phyloP scores from a whole-genome alignment of 2,797 vertebrate species.

The Loris lydekkerianus region DNA sequence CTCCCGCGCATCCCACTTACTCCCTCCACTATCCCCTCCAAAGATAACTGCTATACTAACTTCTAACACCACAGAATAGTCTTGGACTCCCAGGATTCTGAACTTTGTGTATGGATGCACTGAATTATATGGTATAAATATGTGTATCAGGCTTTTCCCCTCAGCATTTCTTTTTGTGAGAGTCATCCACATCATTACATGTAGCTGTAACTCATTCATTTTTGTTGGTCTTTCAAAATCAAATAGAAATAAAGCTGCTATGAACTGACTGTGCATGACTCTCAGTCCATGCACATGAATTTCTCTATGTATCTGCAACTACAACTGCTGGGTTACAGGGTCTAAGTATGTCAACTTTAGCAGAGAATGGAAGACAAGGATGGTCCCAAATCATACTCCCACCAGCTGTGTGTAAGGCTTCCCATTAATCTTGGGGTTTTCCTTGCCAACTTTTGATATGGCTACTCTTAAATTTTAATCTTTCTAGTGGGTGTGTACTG shows the following conservation, averaged over 20 bases:
- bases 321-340: background rate
- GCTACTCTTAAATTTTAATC: constrained; percentile 30
- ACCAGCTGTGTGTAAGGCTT: background rate
- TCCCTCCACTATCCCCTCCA: background rate
- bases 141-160: background rate
- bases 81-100: background rate
- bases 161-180: background rate
- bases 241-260: background rate
- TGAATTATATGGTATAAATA: background rate
- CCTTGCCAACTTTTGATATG: background rate
- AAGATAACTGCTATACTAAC: background rate
- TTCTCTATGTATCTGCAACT: background rate
- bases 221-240: background rate
- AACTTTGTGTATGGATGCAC: background rate
- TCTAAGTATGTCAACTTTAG: background rate
- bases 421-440: background rate
- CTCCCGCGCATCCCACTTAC: background rate
- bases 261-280: background rate
- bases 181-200: background rate
- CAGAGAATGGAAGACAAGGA: background rate
- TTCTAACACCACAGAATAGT: background rate
- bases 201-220: background rate
- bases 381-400: background rate
- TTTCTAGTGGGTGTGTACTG: background rate
- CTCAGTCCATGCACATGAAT: background rate